phyloP scores from a whole-genome alignment of 2,888 invertebrate genomes.

The Agrotis exclamationis region DNA sequence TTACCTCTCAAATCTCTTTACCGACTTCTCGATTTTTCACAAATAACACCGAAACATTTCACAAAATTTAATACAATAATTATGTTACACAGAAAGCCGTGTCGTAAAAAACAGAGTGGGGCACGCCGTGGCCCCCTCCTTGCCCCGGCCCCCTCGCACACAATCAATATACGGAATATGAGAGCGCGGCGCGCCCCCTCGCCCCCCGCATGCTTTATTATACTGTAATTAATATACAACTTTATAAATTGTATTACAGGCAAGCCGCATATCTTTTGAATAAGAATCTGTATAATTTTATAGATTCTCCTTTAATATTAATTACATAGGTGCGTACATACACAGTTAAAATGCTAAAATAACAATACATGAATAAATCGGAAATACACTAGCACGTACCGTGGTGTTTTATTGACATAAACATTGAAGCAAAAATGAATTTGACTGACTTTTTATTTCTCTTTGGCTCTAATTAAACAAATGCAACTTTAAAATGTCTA shows the following conservation, averaged over 20 bases:
- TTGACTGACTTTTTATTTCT: conserved; percentile 44
- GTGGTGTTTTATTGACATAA: conserved; percentile 67
- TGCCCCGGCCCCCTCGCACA: conserved; percentile 91
- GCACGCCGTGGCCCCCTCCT: conserved; percentile 91
- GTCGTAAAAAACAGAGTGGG: conserved; percentile 92
- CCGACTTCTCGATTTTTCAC: conserved; percentile 89
- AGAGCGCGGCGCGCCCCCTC: conserved; percentile 91
- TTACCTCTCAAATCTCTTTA: conserved; percentile 88
- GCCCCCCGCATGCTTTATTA: conserved; percentile 91
- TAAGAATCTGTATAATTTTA: conserved; percentile 63
- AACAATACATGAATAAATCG: conserved; percentile 59
- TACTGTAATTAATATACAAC: conserved; percentile 91
- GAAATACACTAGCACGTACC: conserved; percentile 64
- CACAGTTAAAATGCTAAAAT: conserved; percentile 58
- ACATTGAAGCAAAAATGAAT: conserved; percentile 61
- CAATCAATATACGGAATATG: conserved; percentile 92
- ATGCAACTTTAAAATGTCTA: conserved; percentile 43
- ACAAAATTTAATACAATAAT: conserved; percentile 91
- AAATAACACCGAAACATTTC: conserved; percentile 91
- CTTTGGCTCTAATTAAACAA: conserved; percentile 33
- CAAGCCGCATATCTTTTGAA: conserved; percentile 77
- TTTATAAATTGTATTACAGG: conserved; percentile 86
- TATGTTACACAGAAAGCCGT: conserved; percentile 92
- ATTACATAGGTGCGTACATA: conserved; percentile 52
- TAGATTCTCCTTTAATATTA: conserved; percentile 47